Base-by-base conservation (phyloP, 2,113 vertebrate species). In the Semicossyphus pulcher region DNA sequence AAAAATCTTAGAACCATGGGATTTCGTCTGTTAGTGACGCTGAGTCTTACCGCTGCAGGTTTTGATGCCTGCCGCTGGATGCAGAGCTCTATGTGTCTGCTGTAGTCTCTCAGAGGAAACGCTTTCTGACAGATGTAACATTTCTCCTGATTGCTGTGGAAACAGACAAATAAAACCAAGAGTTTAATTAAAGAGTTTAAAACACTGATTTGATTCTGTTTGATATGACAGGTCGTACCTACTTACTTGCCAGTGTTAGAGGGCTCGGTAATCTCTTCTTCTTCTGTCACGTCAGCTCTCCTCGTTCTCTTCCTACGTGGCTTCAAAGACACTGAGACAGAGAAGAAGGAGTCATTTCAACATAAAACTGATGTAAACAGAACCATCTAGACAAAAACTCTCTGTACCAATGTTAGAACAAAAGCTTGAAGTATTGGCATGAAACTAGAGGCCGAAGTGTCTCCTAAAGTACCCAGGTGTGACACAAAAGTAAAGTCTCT, bases 121-220 rank as follows among this genome's bases (percentile, higher is more conserved):
- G 76, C 39, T 52, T 89, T 93, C 80, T 94, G 94, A 89, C 97
- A 98, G 63, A 97, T 44, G 80, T 93, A 97, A 89, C 97, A 98
- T 78, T 95, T 97, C 92, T 98, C 96, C 72, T 56, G 89, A 79
- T 57, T 60, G 32, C 87, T 87, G 64, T 2, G 11, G 39, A 60
- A 37, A 36, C 1, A 34, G 7, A 16, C 12, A 1, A 37, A 9
- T 15, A 15, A 10, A 37, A 7, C 15, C 3, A 29, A n/a, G n/a
- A n/a, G n/a, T n/a, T n/a, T n/a, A n/a, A n/a, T n/a, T n/a, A n/a
- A n/a, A n/a, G n/a, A n/a, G n/a, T 42, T 4, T 18, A 6, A 52
- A 25, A 32, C 1, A 42, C 14, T 39, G 12, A 1, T 15, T 39
- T 15, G 12, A 34, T 23, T 6, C 1, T 1, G 14, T 28, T 12